A percentile compares a stretch with the other conserved stretches of the same genome.
phyloP scores from a whole-genome alignment of 1,140 invertebrate genomes.

The Tetragonula clypearis region DNA sequence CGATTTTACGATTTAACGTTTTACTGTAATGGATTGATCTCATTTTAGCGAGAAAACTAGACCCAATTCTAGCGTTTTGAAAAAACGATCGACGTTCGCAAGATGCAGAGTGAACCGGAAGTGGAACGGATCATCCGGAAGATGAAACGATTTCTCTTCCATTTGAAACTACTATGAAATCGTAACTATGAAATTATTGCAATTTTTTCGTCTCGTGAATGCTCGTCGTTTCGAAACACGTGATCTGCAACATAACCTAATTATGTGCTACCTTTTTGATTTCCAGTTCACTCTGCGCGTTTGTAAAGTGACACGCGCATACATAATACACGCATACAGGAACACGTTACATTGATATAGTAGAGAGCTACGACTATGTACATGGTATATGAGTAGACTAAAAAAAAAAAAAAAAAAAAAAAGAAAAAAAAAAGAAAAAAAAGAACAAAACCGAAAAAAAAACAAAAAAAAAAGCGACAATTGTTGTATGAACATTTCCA shows the following conservation, averaged over 20 bases:
- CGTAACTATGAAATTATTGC: neutral
- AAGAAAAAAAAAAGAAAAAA: neutral
- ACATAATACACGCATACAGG: slow-evolving; percentile 13
- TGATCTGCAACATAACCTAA: neutral
- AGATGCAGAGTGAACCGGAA: slow-evolving; percentile 16
- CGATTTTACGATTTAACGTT: slow-evolving; percentile 15
- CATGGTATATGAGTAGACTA: slow-evolving; percentile 47
- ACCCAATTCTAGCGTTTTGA: slow-evolving; percentile 28
- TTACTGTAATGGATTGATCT: slow-evolving; percentile 41
- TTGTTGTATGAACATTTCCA: slow-evolving; percentile 56
- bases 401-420: neutral
- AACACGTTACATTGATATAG: slow-evolving; percentile 31
- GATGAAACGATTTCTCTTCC: too few species aligned
- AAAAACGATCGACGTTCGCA: neutral
- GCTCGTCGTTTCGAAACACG: neutral
- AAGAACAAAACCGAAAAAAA: too few species aligned
- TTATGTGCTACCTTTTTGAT: neutral
- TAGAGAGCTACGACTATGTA: slow-evolving; percentile 47
- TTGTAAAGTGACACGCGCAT: slow-evolving; percentile 4
- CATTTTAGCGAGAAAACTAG: slow-evolving; percentile 35
- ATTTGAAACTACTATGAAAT: neutral
- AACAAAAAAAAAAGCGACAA: neutral
- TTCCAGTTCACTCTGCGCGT: neutral
- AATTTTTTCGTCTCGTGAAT: neutral
- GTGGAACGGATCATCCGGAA: neutral